Evolutionary conservation across 2,113 vertebrate species (phyloP).

Genomic region (Abramis brama): DNA sequence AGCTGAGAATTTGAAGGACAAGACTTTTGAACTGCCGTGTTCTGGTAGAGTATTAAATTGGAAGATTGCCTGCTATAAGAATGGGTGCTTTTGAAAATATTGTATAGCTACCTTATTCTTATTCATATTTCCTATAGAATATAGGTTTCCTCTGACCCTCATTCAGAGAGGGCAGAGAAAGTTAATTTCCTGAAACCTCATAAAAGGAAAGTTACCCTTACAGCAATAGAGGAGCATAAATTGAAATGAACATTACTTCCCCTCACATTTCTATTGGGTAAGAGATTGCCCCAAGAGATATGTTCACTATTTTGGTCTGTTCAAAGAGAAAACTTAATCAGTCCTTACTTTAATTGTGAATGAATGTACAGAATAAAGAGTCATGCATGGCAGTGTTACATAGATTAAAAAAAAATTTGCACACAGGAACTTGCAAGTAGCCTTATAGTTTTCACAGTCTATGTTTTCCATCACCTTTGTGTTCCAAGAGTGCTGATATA

Average conservation of each 20-base stretch:
- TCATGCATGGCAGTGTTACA: background rate
- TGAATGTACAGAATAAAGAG: background rate
- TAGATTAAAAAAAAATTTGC: background rate
- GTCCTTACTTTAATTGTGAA: background rate
- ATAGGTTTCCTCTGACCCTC: background rate
- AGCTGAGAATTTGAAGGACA: background rate
- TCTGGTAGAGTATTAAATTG: background rate
- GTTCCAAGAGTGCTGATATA: background rate
- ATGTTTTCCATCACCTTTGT: too few species aligned
- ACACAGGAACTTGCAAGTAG: background rate
- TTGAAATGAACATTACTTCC: constrained; percentile 3
- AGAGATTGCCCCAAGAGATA: constrained; percentile 7
- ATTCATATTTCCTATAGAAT: background rate
- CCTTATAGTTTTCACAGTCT: background rate
- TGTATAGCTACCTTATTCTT: too few species aligned
- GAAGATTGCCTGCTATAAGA: background rate
- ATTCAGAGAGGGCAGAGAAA: background rate
- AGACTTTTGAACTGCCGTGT: background rate
- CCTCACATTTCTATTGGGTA: background rate
- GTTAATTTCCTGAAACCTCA: background rate
- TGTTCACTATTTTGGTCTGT: background rate
- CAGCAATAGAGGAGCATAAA: background rate
- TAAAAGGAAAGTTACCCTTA: background rate
- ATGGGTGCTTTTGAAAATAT: constrained; percentile 6
- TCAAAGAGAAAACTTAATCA: constrained; percentile 28